phyloP scores from a whole-genome alignment of 64 coral and sea anemone species.

The Cladopsammia gracilis region DNA sequence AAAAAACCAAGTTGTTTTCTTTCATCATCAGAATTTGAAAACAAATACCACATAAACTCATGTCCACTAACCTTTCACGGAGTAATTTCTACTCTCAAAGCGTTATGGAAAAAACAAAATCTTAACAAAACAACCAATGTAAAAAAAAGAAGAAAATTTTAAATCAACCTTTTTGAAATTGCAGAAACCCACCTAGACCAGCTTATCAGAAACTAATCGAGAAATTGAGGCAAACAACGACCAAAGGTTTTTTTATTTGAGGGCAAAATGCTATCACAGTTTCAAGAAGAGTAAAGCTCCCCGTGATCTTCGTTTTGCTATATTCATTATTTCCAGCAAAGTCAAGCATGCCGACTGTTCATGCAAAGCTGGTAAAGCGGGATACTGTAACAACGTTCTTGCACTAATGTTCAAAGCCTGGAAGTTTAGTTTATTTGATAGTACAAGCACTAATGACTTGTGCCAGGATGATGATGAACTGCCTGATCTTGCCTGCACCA shows the following conservation, averaged over 20 bases:
- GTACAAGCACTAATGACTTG: not conserved
- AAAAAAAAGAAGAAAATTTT: no score
- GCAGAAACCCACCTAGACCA: no score
- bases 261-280: no score
- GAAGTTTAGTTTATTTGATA: conserved; percentile 11
- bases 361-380: not conserved
- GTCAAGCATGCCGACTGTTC: not conserved
- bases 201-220: no score
- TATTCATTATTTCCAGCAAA: not conserved
- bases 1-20: no score
- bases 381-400: not conserved
- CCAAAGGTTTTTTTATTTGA: not conserved
- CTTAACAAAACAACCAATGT: no score
- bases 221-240: not conserved
- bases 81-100: not conserved
- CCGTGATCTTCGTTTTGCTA: conserved; percentile 12
- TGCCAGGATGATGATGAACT: not conserved
- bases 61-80: not conserved
- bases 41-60: not conserved
- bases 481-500: not conserved
- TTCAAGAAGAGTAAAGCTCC: not conserved
- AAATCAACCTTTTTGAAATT: no score
- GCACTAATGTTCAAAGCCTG: conserved; percentile 7
- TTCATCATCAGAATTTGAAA: conserved; percentile 45
- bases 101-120: no score